Base-by-base conservation (phyloP, 2,888 invertebrate species). In the Notodonta ziczac region DNA sequence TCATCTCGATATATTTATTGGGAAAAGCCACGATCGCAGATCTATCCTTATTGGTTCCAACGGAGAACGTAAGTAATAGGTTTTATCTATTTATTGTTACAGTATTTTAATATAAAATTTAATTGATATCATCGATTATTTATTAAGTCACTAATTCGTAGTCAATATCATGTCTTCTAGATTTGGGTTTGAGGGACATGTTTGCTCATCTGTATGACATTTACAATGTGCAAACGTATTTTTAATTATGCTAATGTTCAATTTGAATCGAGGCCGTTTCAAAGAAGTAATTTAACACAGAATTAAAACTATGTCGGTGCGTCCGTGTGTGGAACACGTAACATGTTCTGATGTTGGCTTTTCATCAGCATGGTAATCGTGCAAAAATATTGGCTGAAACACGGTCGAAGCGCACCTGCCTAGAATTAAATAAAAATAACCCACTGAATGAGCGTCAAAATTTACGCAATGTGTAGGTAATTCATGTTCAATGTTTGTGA, bases 291-390 rank as follows among this genome's bases (percentile, higher is more conserved):
- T 79, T 80, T 76, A 81, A 80, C 76, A 71, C 71, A 63, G 76
- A 85, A 86, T 87, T 88, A 86, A 86, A 86, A 85, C 81, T 83
- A 79, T 77, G 70, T 73, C 73, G 75, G 73, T 73, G 69, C 57
- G 64, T 69, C 60, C 77, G 74, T 81, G 77, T 82, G 77, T 81
- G 75, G 74, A 80, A 81, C 69, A 71, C 81, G 77, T 75, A 69
- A 75, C 78, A 76, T 83, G 83, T 83, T 80, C 83, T 83, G 81
- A 80, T 93, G 92, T 93, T 93, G 88, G 89, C 90, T 88, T 93
- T 93, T 91, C 92, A 93, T 93, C 91, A 93, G 87, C 87, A 93
- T 92, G 91, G 84, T 91, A 93, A 93, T 92, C 91, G 90, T 89
- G 83, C 83, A 91, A 93, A 91, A 93, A 93, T 91, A 92, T 91